Evolutionary conservation across 64 coral and sea anemone genomes (phyloP).

Genomic region (Montipora cactus): DNA sequence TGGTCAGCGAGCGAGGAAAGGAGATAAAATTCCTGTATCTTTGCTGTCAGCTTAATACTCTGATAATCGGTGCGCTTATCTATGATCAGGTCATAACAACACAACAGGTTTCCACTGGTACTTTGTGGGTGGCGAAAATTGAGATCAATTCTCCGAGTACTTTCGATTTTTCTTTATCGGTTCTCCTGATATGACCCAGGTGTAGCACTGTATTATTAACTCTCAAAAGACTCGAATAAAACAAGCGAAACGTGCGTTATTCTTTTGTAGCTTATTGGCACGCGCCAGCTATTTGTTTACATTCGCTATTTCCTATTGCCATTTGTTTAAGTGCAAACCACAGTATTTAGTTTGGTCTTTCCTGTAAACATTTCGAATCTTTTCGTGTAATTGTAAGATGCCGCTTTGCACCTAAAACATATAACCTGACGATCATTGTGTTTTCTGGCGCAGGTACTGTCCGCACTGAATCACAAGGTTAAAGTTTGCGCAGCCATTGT

Average conservation of each 20-base stretch:
- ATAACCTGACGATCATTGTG: conserved; percentile 12
- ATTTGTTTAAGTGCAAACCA: conserved; percentile 52
- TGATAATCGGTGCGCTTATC: not conserved
- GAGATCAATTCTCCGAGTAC: conserved; percentile 1
- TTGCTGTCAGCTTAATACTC: not conserved
- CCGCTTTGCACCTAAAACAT: conserved; percentile 40
- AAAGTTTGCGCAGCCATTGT: not conserved
- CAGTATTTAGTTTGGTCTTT: conserved; percentile 55
- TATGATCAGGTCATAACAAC: not conserved
- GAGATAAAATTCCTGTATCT: not conserved
- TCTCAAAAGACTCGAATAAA: conserved; percentile 4
- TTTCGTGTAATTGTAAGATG: conserved; percentile 39
- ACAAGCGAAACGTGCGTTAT: not conserved
- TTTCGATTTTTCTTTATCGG: conserved; percentile 16
- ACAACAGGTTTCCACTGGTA: not conserved
- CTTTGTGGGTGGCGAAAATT: conserved; percentile 34
- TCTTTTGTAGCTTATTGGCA: conserved; percentile 20
- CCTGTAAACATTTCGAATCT: conserved; percentile 53
- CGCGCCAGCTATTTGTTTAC: conserved; percentile 22
- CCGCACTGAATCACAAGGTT: not conserved
- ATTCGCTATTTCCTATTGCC: not conserved
- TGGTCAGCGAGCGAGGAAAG: not conserved
- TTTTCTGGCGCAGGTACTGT: conserved; percentile 41
- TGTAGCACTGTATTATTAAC: conserved; percentile 15
- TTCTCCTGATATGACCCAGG: conserved; percentile 13